Conservation (phyloP, 2,797 vertebrate species). For the Avahi laniger region DNA sequence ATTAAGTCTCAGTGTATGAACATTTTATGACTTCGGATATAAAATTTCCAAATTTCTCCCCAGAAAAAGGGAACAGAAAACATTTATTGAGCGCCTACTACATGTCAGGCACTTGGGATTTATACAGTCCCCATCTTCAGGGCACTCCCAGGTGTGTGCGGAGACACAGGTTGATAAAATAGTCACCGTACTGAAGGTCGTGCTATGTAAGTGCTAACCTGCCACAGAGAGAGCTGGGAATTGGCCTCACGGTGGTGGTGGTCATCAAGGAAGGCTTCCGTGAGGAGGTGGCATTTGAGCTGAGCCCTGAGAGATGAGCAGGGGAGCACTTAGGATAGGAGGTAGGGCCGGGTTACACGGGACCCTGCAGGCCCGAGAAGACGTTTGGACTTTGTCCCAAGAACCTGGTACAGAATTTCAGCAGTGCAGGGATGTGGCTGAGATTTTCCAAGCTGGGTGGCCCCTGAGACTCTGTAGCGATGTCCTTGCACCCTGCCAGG, state of each 20-base stretch:
- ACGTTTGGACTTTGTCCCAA: neutral
- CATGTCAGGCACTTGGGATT: neutral
- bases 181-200: neutral
- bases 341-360: rapidly evolving
- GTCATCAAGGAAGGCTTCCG: neutral
- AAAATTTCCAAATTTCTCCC: neutral
- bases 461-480: neutral
- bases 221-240: neutral
- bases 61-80: neutral
- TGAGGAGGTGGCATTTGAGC: neutral
- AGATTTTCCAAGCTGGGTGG: neutral
- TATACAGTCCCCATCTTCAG: rapidly evolving
- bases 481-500: neutral
- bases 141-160: rapidly evolving
- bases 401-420: neutral
- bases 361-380: neutral
- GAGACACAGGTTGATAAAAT: neutral
- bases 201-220: too few relatives aligned
- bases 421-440: neutral
- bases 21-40: neutral
- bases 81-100: too few relatives aligned
- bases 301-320: neutral
- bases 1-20: neutral
- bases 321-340: neutral
- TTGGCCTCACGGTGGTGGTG: rapidly evolving